Conservation (phyloP, 92 coral and sea anemone species). For the Epizoanthus scotinus region DNA sequence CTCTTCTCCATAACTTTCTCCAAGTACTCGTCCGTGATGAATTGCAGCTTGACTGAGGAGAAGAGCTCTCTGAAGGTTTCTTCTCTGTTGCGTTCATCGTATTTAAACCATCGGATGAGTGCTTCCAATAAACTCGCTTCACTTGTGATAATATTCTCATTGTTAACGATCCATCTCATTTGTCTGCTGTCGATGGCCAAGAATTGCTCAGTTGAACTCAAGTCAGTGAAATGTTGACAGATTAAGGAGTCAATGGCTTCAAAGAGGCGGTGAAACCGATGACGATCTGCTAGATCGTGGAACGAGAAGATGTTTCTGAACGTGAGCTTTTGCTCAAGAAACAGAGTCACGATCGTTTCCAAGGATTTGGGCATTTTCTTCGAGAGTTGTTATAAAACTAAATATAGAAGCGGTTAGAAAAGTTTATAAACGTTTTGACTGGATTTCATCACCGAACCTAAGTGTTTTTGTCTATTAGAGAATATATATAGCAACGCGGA, state of each 20-base stretch:
- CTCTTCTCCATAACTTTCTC: background rate
- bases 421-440: too few species aligned
- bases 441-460: too few species aligned
- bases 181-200: conserved; percentile 12
- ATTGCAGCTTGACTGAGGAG: background rate
- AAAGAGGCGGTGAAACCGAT: background rate
- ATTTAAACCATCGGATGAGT: background rate
- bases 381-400: background rate
- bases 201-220: conserved; percentile 21
- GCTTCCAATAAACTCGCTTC: conserved; percentile 23
- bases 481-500: too few species aligned
- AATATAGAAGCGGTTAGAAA: too few species aligned
- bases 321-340: background rate
- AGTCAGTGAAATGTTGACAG: conserved; percentile 17
- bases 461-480: too few species aligned
- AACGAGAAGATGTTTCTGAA: background rate
- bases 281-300: background rate
- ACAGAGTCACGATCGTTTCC: background rate
- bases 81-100: conserved; percentile 8
- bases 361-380: background rate
- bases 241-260: background rate
- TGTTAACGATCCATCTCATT: conserved; percentile 15
- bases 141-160: background rate
- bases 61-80: conserved; percentile 12
- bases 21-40: background rate